Evolutionary conservation across 2,888 invertebrate species (phyloP).

Genomic region (Xanthia icteritia): DNA sequence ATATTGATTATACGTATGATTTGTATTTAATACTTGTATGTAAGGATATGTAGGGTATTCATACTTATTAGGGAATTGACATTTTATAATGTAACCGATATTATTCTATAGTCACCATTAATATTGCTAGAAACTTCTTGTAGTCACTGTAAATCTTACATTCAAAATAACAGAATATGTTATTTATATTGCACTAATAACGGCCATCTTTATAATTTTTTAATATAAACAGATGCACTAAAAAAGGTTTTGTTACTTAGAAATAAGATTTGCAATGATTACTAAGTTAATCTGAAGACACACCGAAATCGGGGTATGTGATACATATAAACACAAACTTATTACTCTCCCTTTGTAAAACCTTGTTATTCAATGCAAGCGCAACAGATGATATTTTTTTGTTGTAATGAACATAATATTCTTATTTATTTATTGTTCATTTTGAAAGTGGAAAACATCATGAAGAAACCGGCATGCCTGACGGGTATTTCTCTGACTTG

Average conservation of each 20-base stretch:
- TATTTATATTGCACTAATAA: not conserved
- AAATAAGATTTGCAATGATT: slow-evolving; percentile 46
- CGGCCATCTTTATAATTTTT: not conserved
- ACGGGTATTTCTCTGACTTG: no score
- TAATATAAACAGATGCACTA: not conserved
- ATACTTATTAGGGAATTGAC: slow-evolving; percentile 85
- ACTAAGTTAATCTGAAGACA: slow-evolving; percentile 41
- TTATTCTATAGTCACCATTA: slow-evolving; percentile 73
- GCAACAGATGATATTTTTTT: not conserved
- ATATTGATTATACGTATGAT: slow-evolving; percentile 64
- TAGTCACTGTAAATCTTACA: slow-evolving; percentile 48
- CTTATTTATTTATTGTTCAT: not conserved
- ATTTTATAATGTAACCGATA: slow-evolving; percentile 75
- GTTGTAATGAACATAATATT: not conserved
- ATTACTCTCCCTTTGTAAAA: not conserved
- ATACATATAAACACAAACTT: not conserved
- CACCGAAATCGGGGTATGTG: slow-evolving; percentile 39
- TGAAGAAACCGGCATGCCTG: no score
- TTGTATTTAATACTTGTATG: slow-evolving; percentile 73
- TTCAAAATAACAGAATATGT: not conserved
- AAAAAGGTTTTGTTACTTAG: not conserved
- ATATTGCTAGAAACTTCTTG: slow-evolving; percentile 58
- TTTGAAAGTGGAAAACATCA: not conserved
- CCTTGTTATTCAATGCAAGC: not conserved
- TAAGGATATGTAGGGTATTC: slow-evolving; percentile 84